These are phyloP conservation scores for Poecile montanus DNA, from an alignment of 2,797 vertebrate genomes.

Conservation along the genomic window DNA sequence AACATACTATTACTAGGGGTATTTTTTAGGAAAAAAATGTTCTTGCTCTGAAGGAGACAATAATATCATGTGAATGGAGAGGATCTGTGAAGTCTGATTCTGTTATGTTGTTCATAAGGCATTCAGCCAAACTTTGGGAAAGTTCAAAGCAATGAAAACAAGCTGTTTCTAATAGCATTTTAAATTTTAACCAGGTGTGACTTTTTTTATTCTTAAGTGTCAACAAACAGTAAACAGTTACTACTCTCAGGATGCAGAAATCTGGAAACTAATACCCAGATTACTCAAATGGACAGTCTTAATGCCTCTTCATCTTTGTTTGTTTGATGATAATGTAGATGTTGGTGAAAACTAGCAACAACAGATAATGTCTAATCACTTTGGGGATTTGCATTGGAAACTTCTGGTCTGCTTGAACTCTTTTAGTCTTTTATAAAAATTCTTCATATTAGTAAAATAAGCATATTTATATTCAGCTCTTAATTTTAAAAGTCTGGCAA, in stretches of 20 bases:
- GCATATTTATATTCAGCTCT: not conserved
- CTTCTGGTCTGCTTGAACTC: not conserved
- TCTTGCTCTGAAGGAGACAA: not conserved
- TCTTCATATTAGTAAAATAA: not conserved
- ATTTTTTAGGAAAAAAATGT: not conserved
- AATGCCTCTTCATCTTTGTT: not conserved
- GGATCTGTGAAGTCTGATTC: not conserved
- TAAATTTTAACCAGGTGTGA: not conserved
- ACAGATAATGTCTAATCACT: not conserved
- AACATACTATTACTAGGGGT: accelerated
- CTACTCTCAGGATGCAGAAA: not conserved
- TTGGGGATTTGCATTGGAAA: not conserved
- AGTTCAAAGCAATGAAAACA: not conserved
- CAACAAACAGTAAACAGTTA: not conserved
- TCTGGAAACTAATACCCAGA: not conserved
- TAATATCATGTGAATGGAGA: not conserved
- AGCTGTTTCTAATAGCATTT: not conserved
- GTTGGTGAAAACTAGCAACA: not conserved
- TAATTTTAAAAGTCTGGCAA: not conserved
- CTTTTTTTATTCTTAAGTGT: not conserved
- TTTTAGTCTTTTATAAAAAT: not conserved
- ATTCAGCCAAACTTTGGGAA: not conserved
- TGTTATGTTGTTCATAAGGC: not conserved
- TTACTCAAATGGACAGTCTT: not conserved
- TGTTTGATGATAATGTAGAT: not conserved